Base-by-base conservation (phyloP, 2,113 vertebrate genomes). In the Pachycephala philippinensis region DNA sequence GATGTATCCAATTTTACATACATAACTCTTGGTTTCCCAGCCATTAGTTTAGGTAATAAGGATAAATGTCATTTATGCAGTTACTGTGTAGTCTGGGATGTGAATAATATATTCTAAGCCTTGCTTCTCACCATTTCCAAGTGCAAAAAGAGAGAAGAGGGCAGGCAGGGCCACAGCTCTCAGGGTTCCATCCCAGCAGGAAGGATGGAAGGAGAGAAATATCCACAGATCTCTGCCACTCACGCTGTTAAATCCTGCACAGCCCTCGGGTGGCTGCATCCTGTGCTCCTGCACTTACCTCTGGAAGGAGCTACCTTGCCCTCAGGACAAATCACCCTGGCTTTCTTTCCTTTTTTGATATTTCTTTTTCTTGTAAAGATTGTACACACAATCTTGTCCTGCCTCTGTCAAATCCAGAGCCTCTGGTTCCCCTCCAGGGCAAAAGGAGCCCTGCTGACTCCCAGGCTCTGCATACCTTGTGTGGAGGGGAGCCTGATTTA, bases 211-310 rank as follows among this genome's bases (percentile, higher is more conserved):
- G 31, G 17, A 53, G 12, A 50, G 37, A 15, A 76, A 69, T 20
- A n/a, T 20, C 39, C 54, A 6, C 31, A 11, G 11, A 13, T 37
- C 22, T 33, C 50, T 63, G 50, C 39, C 71, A 7, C 52, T 92
- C 26, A 3, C 27, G 5, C 27, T 44, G 26, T 12, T 54, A 33
- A 76, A 69, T 28, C 33, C 68, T 31, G n/a, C 74, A 7, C 37
- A 65, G 28, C 19, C 37, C 54, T 31, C 1, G 0, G 14, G 9
- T 1, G 5, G 24, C 28, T 75, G 39, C 37, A 19, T 9, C 42
- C 17, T 56, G 61, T 24, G 31, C 56, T 70, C 31, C 37, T 14
- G 5, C 54, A 10, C 6, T 64, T 42, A 11, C 15, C 33, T 31
- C 24, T 28, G 5, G 39, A 30, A 78, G 49, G 18, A 60, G 7